Base-by-base conservation (phyloP, 2,888 invertebrate species). In the Cremastinae sp. region DNA sequence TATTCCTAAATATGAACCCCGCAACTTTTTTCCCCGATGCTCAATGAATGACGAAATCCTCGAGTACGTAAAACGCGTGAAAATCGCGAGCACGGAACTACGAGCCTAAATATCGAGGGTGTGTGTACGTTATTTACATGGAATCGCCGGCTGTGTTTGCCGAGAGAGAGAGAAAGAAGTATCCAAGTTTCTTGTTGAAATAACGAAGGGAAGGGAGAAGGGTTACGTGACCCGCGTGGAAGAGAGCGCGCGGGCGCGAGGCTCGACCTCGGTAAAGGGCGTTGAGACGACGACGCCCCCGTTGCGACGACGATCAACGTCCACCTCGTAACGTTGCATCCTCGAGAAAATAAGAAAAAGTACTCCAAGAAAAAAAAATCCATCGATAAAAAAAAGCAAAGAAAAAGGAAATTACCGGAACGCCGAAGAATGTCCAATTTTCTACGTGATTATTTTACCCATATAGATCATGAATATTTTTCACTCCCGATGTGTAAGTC, bases 191-290 rank as follows among this genome's bases (percentile, higher is more conserved):
- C 45, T 47, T 45, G 59, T 14, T 28, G n/a, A 12, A 28, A 28
- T 16, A 7, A 39, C n/a, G 12, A 39, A 51, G 43, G 12, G 55
- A 18, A n/a, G 45, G 0, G 37, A 10, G 8, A 55, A 47, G 53
- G 66, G 66, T 75, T 75, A 75, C 75, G 71, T 71, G 75, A 74
- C 62, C 74, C 74, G 62, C 61, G 68, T 62, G 49, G n/a, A 59
- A 16, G 28, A 28, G 55, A 37, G 35, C n/a, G 28, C 14, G 5
- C 10, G 41, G 12, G 58, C 20, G 61, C 53, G 61, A 28, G 35
- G 35, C 16, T 70, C 69, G 76, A 76, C 76, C 76, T 73, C 76
- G 76, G 76, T 47, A 73, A 76, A 76, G 76, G 76, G 76, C 76
- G 76, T 76, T 73, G 73, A 76, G 76, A 76, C 69, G 73, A 64